Evolutionary conservation across 2,888 invertebrate genomes (phyloP).

Genomic region (Agrochola macilenta): DNA sequence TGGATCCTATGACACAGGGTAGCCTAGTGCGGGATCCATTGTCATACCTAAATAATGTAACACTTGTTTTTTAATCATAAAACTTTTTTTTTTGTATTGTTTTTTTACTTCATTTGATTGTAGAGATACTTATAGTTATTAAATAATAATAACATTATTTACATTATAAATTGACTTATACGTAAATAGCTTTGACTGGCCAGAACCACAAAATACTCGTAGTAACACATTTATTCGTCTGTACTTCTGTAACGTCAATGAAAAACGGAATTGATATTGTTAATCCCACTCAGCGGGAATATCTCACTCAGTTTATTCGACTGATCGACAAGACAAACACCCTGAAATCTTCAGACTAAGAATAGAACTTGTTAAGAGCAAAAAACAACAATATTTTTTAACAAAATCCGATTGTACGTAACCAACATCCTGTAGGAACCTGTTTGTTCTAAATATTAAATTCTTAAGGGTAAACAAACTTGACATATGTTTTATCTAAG

Average conservation of each 20-base stretch:
- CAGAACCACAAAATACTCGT: neutral
- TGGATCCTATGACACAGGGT: too few relatives aligned
- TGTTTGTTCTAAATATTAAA: neutral
- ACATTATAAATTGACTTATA: neutral
- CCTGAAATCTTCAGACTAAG: slow-evolving; percentile 14
- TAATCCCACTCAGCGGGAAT: slow-evolving; percentile 17
- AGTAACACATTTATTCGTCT: neutral
- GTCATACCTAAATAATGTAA: too few relatives aligned
- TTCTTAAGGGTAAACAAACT: neutral
- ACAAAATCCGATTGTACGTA: neutral
- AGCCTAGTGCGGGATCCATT: too few relatives aligned
- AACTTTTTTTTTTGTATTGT: too few relatives aligned
- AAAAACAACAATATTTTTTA: neutral
- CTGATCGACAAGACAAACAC: slow-evolving; percentile 32
- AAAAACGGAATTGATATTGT: slow-evolving; percentile 35
- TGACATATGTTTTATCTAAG: neutral
- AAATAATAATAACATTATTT: neutral
- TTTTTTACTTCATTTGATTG: neutral
- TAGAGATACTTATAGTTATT: neutral
- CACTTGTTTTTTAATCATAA: too few relatives aligned
- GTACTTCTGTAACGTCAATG: slow-evolving; percentile 11
- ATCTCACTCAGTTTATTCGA: slow-evolving; percentile 29
- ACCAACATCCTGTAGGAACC: neutral
- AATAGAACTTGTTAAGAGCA: slow-evolving; percentile 5
- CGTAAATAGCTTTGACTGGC: neutral